Base-by-base conservation (phyloP, 1,140 invertebrate species). In the Choristoneura fumiferana region DNA sequence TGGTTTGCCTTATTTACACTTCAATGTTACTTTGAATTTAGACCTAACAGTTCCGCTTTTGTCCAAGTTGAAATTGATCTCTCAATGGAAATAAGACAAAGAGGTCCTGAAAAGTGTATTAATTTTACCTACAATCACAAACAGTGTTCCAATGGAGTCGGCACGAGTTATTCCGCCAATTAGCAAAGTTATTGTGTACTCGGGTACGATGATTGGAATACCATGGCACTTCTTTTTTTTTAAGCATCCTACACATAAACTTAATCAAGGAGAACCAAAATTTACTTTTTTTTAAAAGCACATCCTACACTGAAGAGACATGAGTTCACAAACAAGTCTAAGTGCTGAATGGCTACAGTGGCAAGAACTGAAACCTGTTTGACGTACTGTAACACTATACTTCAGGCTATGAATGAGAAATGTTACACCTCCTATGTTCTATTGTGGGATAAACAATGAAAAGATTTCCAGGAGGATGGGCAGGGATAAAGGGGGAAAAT, bases 51-150 rank as follows among this genome's bases (percentile, higher is more conserved):
- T 3, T 29, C 22, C 2, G 22, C 22, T 29, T 6, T 3, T 6
- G 2, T 29, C 22, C 22, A 29, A 29, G 22, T 29, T n/a, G n/a
- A n/a, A n/a, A n/a, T n/a, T n/a, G n/a, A n/a, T n/a, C n/a, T n/a
- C n/a, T 29, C 22, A 29, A 29, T 29, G 2, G 6, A 29, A 29
- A 29, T 29, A 29, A 29, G 22, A 29, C 2, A 29, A 29, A 29
- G 6, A n/a, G 6, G 55, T 61, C 40, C 36, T 56, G 40, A 35
- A 58, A 35, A 14, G 3, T n/a, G 10, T 38, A 63, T 38, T 57
- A 61, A 59, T 54, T 45, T 38, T 73, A 81, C 88, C 71, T 87
- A 90, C 87, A 90, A 67, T 84, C 79, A 66, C 87, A 89, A 4
- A 69, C 60, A 4, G 78, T 73, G 56, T 87, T 84, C 84, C 86